phyloP scores from a whole-genome alignment of 2,888 invertebrate genomes.

The Megastigmus dorsalis region DNA sequence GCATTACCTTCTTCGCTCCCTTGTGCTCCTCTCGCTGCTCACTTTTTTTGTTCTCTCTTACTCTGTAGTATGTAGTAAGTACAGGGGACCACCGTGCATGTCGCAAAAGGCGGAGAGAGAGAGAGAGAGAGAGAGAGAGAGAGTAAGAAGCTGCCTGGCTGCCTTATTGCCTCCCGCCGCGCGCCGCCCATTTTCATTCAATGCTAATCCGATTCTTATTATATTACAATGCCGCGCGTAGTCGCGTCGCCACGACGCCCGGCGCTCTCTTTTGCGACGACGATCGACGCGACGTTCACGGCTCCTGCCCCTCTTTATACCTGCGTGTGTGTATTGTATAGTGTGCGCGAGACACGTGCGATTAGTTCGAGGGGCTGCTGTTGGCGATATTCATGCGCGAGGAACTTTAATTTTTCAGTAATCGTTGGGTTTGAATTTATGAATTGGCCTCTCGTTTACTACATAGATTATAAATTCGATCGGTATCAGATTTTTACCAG shows the following conservation, averaged over 20 bases:
- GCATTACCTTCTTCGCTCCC: background rate
- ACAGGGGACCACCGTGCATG: slow-evolving; percentile 47
- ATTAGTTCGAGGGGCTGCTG: no score
- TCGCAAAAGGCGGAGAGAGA: no score
- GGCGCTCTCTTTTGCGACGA: slow-evolving; percentile 2
- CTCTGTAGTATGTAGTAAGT: background rate
- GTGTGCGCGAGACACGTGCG: no score
- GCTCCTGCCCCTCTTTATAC: background rate
- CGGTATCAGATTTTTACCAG: no score
- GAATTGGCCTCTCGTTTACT: no score
- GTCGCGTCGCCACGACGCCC: slow-evolving; percentile 46
- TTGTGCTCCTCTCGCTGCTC: background rate
- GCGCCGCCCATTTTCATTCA: slow-evolving; percentile 72
- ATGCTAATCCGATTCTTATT: slow-evolving; percentile 74
- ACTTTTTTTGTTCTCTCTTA: background rate
- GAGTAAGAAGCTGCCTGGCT: no score
- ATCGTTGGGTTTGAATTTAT: no score
- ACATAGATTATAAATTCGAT: no score
- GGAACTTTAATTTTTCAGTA: no score
- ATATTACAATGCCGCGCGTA: slow-evolving; percentile 72
- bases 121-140: no score
- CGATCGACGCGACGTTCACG: background rate
- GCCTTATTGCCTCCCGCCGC: slow-evolving; percentile 65
- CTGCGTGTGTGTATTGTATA: no score
- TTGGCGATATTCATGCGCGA: no score